Evolutionary conservation across 2,113 vertebrate species (phyloP), one percentile per base, ranked within the genome.

Genomic region (Genyomyrus donnyi): DNA sequence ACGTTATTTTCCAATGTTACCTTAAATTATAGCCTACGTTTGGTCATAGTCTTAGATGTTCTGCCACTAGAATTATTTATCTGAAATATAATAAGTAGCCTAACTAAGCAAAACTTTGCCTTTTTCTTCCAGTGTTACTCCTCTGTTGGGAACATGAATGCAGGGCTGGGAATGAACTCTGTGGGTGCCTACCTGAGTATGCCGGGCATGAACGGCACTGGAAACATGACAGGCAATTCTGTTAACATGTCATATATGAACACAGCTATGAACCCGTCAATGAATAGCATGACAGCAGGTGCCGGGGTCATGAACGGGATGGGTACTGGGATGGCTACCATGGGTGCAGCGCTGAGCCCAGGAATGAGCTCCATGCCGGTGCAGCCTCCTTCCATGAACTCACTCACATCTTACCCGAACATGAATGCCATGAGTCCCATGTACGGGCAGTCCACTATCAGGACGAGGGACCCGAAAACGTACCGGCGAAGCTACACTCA

Each of bases 401-500:
- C 95, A 8, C 92, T 97, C 93, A 93, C 94, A 8, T 95, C 97
- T 0, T 97, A 97, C 48, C 92, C 95, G 90, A 96, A 95, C 90
- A 96, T 97, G 94, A 96, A 95, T 92, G 96, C 96, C 21, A 96
- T 97, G 95, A 97, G 96, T 93, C 96, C 97, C 88, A 95, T 97
- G 93, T 97, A 97, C 1, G 97, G 97, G 85, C 97, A 97, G 66
- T 96, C 95, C n/a, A 95, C 94, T 84, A 94, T 97, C 90, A 95
- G 97, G 70, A 95, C 97, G 0, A 95, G 97, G 19, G 97, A 97
- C 90, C 96, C 97, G 90, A 97, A 97, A 93, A 96, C 96, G 0
- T 97, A 97, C 94, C 93, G 97, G 66, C 95, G 97, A 83, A 97
- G 97, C 94, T 97, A 97, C 93, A 97, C 97, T 0, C 97, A 97